A percentile compares a stretch with the other conserved stretches of the same genome.
These are phyloP conservation scores for Chorisops tibialis DNA, from an alignment of 2,888 invertebrate species.

Conservation along the genomic window DNA sequence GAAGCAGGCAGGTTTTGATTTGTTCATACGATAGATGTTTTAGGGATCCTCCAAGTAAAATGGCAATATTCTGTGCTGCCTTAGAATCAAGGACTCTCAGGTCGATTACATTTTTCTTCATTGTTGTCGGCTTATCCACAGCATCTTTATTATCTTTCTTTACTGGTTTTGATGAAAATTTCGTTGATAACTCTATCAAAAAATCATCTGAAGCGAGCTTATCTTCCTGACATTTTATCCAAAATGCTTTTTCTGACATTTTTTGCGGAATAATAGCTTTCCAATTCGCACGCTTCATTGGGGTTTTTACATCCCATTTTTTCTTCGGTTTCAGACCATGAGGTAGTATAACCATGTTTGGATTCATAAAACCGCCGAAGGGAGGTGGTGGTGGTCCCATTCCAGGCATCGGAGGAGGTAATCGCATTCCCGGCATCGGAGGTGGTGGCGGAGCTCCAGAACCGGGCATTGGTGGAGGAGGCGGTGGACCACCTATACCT, in stretches of 20 bases:
- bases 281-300: slow-evolving; percentile 94
- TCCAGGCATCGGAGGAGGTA: slow-evolving; percentile 53
- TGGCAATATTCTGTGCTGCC: slow-evolving; percentile 87
- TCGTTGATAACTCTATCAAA: slow-evolving; percentile 72
- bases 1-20: slow-evolving; percentile 75
- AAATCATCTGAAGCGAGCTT: slow-evolving; percentile 84
- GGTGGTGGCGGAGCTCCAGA: slow-evolving; percentile 50
- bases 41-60: slow-evolving; percentile 75
- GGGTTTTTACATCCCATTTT: slow-evolving; percentile 84
- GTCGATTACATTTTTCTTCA: slow-evolving; percentile 84
- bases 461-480: slow-evolving; percentile 51
- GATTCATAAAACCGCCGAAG: no score
- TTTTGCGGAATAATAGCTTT: slow-evolving; percentile 87
- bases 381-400: slow-evolving; percentile 58
- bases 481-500: no score
- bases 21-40: slow-evolving; percentile 81
- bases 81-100: slow-evolving; percentile 89
- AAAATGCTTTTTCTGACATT: no score
- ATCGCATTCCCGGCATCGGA: slow-evolving; percentile 51
- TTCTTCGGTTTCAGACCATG: slow-evolving; percentile 88
- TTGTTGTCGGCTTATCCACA: slow-evolving; percentile 56
- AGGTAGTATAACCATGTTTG: slow-evolving; percentile 60
- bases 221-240: slow-evolving; percentile 91
- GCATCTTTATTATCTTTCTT: slow-evolving; percentile 69
- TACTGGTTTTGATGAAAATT: slow-evolving; percentile 84